Evolutionary conservation across 35 echinoderm and acorn worm species (phyloP), one percentile per base, ranked within the genome.

Genomic region (Stichopus chloronotus): DNA sequence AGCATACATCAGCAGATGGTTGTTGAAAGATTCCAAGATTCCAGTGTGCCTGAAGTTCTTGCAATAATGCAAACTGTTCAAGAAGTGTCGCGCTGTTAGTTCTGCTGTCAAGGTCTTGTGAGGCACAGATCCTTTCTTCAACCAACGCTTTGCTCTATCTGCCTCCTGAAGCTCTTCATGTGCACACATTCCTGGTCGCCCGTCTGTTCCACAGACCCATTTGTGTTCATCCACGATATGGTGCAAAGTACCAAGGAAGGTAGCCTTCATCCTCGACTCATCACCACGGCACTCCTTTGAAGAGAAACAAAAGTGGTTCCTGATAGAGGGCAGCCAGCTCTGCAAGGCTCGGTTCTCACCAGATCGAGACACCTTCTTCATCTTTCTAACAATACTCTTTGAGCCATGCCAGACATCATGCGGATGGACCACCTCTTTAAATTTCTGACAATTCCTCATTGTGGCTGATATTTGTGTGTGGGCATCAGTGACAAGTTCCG

Each of bases 11-110:
- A 83, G 90, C 55, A 85, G 55, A 82, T 84, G 76, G 30, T 92
- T 92, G 30, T 92, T 58, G 53, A 92, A 92, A 55, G 90, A 84
- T 72, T 92, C 77, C 72, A 92, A 25, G 82, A 82, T 20, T 81
- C 90, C 90, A 30, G 90, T 92, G 25, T 92, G 55, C 53, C 90
- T 79, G 90, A 87, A 87, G 84, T 87, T 87, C 53, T 59, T 87
- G 3, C 5, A 57, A 16, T 87, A 87, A 13, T 23, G 9, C 56
- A 87, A 22, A 10, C 53, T 6, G 6, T 58, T 54, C 54, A 87
- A 22, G 8, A 58, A 54, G 14, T 22, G 52, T 52, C 84, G 20
- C 6, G 6, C 57, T 54, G 84, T 87, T 13, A 57, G 52, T 22
- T 56, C 84, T 5, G 17, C 22, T 19, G 52, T 13, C 52, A 59